Base-by-base conservation (phyloP, 1,140 invertebrate genomes). In the Ips typographus region DNA sequence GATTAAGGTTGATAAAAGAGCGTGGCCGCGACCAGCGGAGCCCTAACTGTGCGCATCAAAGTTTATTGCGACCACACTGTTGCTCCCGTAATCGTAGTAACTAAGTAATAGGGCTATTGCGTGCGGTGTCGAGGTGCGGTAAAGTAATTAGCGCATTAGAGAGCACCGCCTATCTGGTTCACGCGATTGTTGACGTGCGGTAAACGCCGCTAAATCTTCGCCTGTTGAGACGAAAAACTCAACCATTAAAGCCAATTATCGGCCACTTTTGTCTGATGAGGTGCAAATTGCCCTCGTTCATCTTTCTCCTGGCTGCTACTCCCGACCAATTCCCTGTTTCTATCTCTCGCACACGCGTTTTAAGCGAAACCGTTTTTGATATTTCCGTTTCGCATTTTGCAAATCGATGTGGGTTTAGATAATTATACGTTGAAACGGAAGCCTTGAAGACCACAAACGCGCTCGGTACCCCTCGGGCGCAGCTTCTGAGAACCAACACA, bases 391-490 rank as follows among this genome's bases (percentile, higher is more conserved):
- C 52, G 36, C 22, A 68, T 68, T 58, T 49, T 60, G 38, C 37
- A 49, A 63, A 72, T 62, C 62, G 55, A 59, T 75, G 74, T 74
- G 72, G 72, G 75, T 73, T 77, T 75, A 72, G 71, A 78, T 78
- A 78, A 78, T 78, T 78, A 76, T 76, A 73, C 74, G 72, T 71
- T 71, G 59, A 70, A 74, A 72, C 75, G 75, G 74, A 76, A 76
- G 74, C 71, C 72, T 65, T 72, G 41, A 58, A 70, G 63, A 72
- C 71, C 56, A 63, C 63, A 56, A 58, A 66, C 53, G 61, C 63
- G 63, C 47, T 63, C 44, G 57, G 7, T 47, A 7, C 52, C 66
- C 71, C 52, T 49, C 47, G 43, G 66, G 74, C 70, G 60, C 66
- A 58, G 70, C 71, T 75, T 77, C 75, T 68, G 42, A 75, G 75